Evolutionary conservation across 2,797 vertebrate genomes (phyloP).

Genomic region (Alexandromys oeconomus): DNA sequence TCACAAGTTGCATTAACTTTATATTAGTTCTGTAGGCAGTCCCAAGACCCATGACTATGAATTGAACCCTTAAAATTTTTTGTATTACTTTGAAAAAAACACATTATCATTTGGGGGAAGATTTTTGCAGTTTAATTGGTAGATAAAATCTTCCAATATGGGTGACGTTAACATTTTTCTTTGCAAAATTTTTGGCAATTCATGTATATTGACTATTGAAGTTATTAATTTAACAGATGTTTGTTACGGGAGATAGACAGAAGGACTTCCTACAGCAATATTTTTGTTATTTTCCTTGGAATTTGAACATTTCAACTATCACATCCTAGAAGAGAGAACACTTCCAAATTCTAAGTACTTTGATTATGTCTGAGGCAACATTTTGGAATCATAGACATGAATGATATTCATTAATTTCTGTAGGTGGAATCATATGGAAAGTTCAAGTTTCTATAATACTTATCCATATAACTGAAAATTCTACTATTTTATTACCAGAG

Average conservation of each 20-base stretch:
- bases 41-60: background rate
- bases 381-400: background rate
- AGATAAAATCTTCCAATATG: background rate
- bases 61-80: background rate
- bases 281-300: background rate
- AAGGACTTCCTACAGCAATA: background rate
- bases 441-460: background rate
- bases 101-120: background rate
- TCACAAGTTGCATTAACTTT: background rate
- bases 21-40: background rate
- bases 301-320: background rate
- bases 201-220: background rate
- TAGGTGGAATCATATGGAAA: rapidly evolving
- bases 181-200: background rate
- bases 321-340: background rate
- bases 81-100: slow-evolving; percentile 11
- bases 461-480: background rate
- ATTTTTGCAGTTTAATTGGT: background rate
- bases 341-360: background rate
- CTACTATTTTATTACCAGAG: background rate
- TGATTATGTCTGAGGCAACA: background rate
- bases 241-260: too few species aligned
- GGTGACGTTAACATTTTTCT: rapidly evolving
- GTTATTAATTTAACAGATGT: background rate
- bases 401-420: background rate